Evolutionary conservation across 2,888 invertebrate genomes (phyloP).

Genomic region (Spialia ferax): DNA sequence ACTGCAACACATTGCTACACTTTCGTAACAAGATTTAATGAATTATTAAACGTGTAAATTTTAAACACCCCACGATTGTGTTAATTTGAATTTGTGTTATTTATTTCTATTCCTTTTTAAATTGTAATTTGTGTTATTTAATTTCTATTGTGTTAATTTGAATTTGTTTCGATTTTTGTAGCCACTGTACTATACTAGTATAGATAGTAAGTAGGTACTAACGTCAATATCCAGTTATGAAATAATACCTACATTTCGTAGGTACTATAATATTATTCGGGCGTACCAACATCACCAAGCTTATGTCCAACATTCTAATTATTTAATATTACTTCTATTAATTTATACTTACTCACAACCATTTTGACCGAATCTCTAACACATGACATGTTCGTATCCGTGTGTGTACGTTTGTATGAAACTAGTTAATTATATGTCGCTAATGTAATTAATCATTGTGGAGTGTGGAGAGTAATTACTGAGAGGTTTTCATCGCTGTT

Average conservation of each 20-base stretch:
- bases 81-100: slow-evolving; percentile 42
- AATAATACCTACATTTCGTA: no score
- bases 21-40: slow-evolving; percentile 43
- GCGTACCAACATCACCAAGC: no score
- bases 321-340: not conserved
- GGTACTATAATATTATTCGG: no score
- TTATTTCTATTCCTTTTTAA: no score
- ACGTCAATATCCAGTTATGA: no score
- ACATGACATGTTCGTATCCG: slow-evolving; percentile 11
- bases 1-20: slow-evolving; percentile 41
- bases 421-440: slow-evolving; percentile 30
- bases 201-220: no score
- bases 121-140: no score
- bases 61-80: slow-evolving; percentile 36
- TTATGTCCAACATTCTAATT: not conserved
- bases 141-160: no score
- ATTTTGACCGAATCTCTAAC: not conserved
- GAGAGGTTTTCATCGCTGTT: slow-evolving; percentile 31
- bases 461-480: slow-evolving; percentile 32
- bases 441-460: slow-evolving; percentile 35
- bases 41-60: slow-evolving; percentile 46
- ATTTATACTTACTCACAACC: not conserved
- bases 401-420: slow-evolving; percentile 13
- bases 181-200: no score
- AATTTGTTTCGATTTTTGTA: no score